Evolutionary conservation across 2,797 vertebrate genomes (phyloP).

Genomic region (Atherinosoma microstoma): DNA sequence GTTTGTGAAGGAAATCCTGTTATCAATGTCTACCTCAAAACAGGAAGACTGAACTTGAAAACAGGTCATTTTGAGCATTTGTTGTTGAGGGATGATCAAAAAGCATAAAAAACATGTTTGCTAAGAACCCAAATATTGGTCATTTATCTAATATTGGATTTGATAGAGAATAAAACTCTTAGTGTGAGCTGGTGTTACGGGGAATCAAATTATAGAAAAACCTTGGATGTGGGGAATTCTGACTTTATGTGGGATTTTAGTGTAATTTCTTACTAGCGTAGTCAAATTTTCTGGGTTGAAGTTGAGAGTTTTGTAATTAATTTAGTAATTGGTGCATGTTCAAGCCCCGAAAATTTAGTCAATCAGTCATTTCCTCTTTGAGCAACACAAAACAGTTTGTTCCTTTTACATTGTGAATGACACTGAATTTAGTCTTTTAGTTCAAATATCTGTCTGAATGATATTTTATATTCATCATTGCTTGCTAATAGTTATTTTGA

Average conservation of each 20-base stretch:
- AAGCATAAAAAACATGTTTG: neutral
- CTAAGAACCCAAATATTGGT: neutral
- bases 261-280: neutral
- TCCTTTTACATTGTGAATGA: neutral
- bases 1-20: too few relatives aligned
- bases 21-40: too few relatives aligned
- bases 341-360: neutral
- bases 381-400: neutral
- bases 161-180: neutral
- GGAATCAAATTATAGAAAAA: neutral
- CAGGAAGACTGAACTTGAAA: too few relatives aligned
- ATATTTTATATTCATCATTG: neutral
- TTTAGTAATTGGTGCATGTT: neutral
- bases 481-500: neutral
- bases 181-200: neutral
- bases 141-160: neutral
- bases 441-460: too few relatives aligned
- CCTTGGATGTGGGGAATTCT: neutral
- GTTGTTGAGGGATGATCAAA: neutral
- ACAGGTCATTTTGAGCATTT: neutral
- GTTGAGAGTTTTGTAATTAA: neutral
- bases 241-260: neutral
- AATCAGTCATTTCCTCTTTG: neutral
- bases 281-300: neutral
- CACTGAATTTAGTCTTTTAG: too few relatives aligned